Evolutionary conservation across 2,113 vertebrate genomes (phyloP), one percentile per base, ranked within the genome.

Genomic region (Mesocricetus auratus): DNA sequence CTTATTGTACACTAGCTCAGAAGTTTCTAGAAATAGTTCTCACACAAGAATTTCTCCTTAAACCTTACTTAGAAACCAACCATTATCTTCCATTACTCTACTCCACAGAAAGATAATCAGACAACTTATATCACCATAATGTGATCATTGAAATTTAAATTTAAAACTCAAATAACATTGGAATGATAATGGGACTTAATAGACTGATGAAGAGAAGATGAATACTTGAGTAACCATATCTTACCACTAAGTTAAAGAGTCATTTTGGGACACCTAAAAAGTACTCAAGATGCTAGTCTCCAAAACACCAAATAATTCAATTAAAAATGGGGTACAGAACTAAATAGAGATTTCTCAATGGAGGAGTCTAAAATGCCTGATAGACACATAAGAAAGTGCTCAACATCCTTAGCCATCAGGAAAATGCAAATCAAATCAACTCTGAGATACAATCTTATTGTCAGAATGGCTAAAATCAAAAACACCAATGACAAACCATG

Each of bases 1-100:
- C 16, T 26, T 78, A 64, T n/a, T 11, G 26, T 78, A 36, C 1
- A 93, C 62, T 60, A 91, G 33, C 12, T 15, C 73, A 95, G 91
- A 97, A 87, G 29, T 81, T 95, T 94, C 87, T 56, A 75, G 68
- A 90, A 90, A 75, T 11, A 66, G 24, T 66, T 66, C 13, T 85
- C 4, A 7, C 58, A 47, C 39, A 50, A 45, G 31, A 89, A 96
- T 69, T 96, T 7, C 29, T 85, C 62, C 29, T 10, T 68, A 85
- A 91, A 42, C 1, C 10, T 73, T n/a, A 42, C 42, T 94, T 60
- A 86, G 31, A 75, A 94, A 86, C 50, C 62, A 9, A n/a, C 2
- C 86, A 2, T 75, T 64, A n/a, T 24, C 33, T 36, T n/a, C 4
- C 5, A 0, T 33, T 66, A 50, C 17, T 33, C 29, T 42, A 24